These are phyloP conservation scores for Aegypius monachus DNA, from an alignment of 2,113 vertebrate genomes.

Conservation along the genomic window DNA sequence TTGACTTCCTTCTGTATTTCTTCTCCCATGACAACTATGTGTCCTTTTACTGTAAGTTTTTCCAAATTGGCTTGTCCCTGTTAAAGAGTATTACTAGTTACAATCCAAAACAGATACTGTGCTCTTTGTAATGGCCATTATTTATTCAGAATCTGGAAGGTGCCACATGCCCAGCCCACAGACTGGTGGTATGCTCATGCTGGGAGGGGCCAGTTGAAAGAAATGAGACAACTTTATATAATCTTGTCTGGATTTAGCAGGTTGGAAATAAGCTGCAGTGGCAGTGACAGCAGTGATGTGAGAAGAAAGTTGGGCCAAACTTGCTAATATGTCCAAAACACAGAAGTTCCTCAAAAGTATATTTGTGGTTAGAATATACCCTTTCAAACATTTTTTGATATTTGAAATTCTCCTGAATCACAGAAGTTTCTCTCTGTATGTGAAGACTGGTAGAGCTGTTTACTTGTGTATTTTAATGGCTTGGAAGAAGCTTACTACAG, in stretches of 20 bases:
- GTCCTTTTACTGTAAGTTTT: background rate
- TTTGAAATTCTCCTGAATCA: background rate
- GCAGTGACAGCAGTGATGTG: too few relatives aligned
- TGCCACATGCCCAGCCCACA: background rate
- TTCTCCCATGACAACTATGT: fast-evolving
- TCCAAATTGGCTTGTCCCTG: background rate
- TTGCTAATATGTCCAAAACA: background rate
- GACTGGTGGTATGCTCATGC: background rate
- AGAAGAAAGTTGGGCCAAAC: background rate
- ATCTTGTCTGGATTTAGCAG: background rate
- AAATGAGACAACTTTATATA: background rate
- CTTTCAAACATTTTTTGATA: background rate
- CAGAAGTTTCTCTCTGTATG: background rate
- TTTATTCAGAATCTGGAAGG: background rate
- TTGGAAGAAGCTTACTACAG: background rate
- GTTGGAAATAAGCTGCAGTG: background rate
- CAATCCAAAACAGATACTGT: background rate
- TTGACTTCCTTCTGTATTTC: background rate
- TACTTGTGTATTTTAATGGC: background rate
- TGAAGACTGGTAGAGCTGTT: background rate
- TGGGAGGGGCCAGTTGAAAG: background rate
- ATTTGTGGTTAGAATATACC: background rate
- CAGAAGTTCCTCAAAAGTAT: background rate
- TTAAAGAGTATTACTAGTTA: background rate
- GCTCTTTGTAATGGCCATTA: background rate